Base-by-base conservation (phyloP, 2,888 invertebrate genomes). In the Tyria jacobaeae region DNA sequence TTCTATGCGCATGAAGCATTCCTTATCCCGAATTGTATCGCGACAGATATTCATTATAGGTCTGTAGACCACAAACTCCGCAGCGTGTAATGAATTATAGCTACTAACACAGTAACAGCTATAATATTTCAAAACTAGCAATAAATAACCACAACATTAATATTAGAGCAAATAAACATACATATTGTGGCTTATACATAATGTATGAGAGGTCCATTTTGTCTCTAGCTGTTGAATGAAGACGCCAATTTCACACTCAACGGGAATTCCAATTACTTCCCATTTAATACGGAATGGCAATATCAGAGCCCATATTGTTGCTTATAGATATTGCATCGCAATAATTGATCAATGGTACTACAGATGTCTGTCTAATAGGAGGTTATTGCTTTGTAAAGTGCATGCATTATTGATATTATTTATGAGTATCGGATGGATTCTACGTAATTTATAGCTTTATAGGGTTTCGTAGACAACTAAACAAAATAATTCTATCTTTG, bases 231-330 rank as follows among this genome's bases (percentile, higher is more conserved):
- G 57, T 66, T 75, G 82, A 81, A 84, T 81, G 78, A 82, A 83
- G 84, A 81, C 77, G 78, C 80, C 86, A 87, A 88, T 88, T 87
- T 87, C 87, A 84, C 84, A 84, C 84, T 84, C 76, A 84, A 82
- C 72, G 71, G 79, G 84, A 84, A 85, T 87, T 83, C 87, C 85
- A 88, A 88, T 88, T 84, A 86, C 81, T 81, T 76, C 82, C n/a
- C 79, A 84, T 83, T 84, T 83, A 83, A 85, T 83, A 70, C 72
- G 76, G 77, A 80, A 79, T 79, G 75, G 76, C 79, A 80, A 72
- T 78, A 77, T 75, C 69, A 62, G 41, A 12, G n/a, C 52, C 52
- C 27, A 53, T 62, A 54, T 62, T 54, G 64, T 21, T 12, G 44
- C 21, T 21, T 21, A 44, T 57, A 51, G 51, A 60, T 64, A 67